Base-by-base conservation (phyloP, 1,140 invertebrate species). In the Cotesia typhae region DNA sequence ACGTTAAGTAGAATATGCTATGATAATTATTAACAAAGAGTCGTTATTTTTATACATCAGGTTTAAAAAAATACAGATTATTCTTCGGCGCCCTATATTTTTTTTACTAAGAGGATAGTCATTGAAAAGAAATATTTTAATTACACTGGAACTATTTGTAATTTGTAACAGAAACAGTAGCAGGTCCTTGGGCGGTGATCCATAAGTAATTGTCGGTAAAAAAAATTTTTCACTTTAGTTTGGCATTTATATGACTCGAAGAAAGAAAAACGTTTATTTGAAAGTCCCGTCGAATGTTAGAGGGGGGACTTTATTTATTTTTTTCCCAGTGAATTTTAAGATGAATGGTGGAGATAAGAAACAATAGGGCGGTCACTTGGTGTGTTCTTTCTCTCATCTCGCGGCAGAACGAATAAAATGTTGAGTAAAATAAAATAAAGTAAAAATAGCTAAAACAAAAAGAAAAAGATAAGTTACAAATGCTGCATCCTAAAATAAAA, bases 291-390 rank as follows among this genome's bases (percentile, higher is more conserved):
- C 35, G 47, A 36, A 64, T 17, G 14, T 10, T 47, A 47, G n/a
- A 67, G 53, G 66, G 35, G 35, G 20, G 52, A 63, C 47, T 71
- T 12, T 47, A 47, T 41, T 41, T 47, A 47, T 70, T 70, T 70
- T 64, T 52, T 20, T 38, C 9, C 12, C 52, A 38, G 12, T 10
- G 37, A 71, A 53, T 28, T 71, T 55, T 28, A 66, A 81, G 80
- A 81, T 80, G 76, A 82, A 82, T 82, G 77, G 80, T 69, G 70
- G 57, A 80, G 80, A 80, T 81, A 78, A 75, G 74, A 75, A 74
- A 74, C 77, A 79, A 80, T 82, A 80, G 75, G 70, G n/a, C n/a
- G 20, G 66, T 5, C 1, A 55, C 38, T 64, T 51, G 41, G 47
- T 64, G 12, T 60, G 47, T 36, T 64, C 47, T 71, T 64, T 51